A percentile compares a stretch with the other conserved stretches of the same genome.
Evolutionary conservation across 1,140 invertebrate genomes (phyloP).

Genomic region (Chironomus tepperi): DNA sequence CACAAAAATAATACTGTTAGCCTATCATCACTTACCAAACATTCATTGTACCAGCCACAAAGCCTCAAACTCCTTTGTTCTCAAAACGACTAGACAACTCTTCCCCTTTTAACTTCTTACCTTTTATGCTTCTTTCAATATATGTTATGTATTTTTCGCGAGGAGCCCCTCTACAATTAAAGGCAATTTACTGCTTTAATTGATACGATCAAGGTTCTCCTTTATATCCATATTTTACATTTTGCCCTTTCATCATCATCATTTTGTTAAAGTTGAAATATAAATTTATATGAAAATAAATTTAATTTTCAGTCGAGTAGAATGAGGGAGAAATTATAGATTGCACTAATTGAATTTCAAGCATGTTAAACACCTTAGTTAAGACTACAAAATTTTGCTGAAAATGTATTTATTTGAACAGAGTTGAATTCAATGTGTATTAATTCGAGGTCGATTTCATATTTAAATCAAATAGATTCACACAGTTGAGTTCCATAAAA

Average conservation of each 20-base stretch:
- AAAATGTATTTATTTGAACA: not conserved
- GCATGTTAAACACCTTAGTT: constrained; percentile 1
- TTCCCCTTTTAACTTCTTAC: no score
- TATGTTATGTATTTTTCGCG: not conserved
- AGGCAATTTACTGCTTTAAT: constrained; percentile 9
- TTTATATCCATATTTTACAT: no score
- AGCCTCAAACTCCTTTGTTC: no score
- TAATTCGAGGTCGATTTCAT: not conserved
- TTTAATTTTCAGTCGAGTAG: not conserved
- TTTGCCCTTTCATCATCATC: not conserved
- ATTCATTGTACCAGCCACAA: no score
- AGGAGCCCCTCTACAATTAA: not conserved
- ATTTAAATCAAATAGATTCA: not conserved
- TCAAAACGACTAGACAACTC: no score
- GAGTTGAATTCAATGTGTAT: not conserved
- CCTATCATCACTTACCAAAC: no score
- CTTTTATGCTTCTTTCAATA: not conserved
- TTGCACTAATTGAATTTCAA: constrained; percentile 2
- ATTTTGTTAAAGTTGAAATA: not conserved
- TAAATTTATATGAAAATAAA: not conserved
- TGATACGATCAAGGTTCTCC: constrained; percentile 5
- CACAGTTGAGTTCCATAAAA: no score
- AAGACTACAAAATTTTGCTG: not conserved
- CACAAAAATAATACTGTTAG: no score
- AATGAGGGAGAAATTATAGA: not conserved